phyloP scores from a whole-genome alignment of 2,797 vertebrate species.

The Echiichthys vipera region DNA sequence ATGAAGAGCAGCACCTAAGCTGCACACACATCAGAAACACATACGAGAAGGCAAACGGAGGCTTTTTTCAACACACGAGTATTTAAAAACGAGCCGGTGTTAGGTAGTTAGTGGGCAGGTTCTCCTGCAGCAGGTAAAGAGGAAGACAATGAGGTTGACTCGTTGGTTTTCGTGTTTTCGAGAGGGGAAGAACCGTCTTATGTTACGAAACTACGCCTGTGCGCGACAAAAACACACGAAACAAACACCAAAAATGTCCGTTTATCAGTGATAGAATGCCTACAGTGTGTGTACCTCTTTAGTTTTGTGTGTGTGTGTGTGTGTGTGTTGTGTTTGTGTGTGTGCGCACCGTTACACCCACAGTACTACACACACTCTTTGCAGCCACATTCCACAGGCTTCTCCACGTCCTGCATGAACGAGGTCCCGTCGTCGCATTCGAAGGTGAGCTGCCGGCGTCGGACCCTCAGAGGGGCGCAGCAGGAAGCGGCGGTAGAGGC shows the following conservation, averaged over 20 bases:
- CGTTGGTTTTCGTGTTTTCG: slow-evolving; percentile 57
- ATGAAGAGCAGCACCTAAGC: slow-evolving; percentile 6
- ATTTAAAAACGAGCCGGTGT: slow-evolving; percentile 25
- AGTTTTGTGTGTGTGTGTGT: slow-evolving; percentile 45
- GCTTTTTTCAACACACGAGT: slow-evolving; percentile 2
- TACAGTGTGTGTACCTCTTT: slow-evolving; percentile 57
- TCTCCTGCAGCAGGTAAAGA: slow-evolving; percentile 37
- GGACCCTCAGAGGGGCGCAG: slow-evolving; percentile 88
- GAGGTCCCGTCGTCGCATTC: slow-evolving; percentile 92
- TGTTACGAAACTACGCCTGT: slow-evolving; percentile 64
- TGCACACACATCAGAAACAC: slow-evolving; percentile 4
- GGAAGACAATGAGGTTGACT: slow-evolving; percentile 56
- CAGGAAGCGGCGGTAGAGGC: slow-evolving; percentile 69
- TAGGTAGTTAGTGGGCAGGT: slow-evolving; percentile 17
- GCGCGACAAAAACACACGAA: slow-evolving; percentile 28
- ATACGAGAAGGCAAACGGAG: slow-evolving; percentile 13
- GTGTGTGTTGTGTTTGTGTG: slow-evolving; percentile 27
- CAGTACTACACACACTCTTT: slow-evolving; percentile 81
- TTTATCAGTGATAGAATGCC: slow-evolving; percentile 43
- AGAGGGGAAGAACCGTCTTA: slow-evolving; percentile 67
- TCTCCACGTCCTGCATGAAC: slow-evolving; percentile 93
- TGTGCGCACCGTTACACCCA: not conserved
- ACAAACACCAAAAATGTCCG: slow-evolving; percentile 51
- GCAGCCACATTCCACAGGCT: slow-evolving; percentile 87
- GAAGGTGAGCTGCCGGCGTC: slow-evolving; percentile 88